A percentile compares a stretch with the other conserved stretches of the same genome.
These are phyloP conservation scores for Platerodrilus igneus DNA, from an alignment of 2,888 invertebrate genomes.

Conservation along the genomic window DNA sequence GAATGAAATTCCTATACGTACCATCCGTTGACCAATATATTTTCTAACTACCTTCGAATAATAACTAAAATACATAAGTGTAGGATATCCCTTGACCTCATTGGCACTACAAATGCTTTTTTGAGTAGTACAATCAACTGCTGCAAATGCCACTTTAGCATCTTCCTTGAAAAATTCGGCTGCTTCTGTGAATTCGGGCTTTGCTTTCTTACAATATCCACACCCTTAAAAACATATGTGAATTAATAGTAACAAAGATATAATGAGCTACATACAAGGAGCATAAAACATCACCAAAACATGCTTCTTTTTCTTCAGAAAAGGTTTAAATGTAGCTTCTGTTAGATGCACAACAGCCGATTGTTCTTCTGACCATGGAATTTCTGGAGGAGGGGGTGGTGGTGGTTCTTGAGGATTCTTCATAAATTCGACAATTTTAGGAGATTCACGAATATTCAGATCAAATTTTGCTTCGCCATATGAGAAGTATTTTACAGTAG, in stretches of 20 bases:
- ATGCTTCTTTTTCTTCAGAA: slow-evolving; percentile 81
- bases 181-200: slow-evolving; percentile 74
- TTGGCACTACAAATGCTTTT: slow-evolving; percentile 61
- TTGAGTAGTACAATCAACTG: slow-evolving; percentile 72
- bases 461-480: slow-evolving; percentile 76
- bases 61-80: slow-evolving; percentile 80
- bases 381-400: slow-evolving; percentile 76
- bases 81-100: slow-evolving; percentile 79
- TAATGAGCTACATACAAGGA: slow-evolving; percentile 67
- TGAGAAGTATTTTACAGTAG: slow-evolving; percentile 73
- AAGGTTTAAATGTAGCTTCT: slow-evolving; percentile 65
- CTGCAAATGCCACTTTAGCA: slow-evolving; percentile 71
- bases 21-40: slow-evolving; percentile 73
- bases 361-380: slow-evolving; percentile 73
- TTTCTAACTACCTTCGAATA: slow-evolving; percentile 64
- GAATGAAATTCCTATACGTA: slow-evolving; percentile 38
- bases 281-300: slow-evolving; percentile 89
- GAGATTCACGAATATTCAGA: slow-evolving; percentile 69
- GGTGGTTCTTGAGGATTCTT: slow-evolving; percentile 76
- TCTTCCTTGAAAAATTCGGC: slow-evolving; percentile 73
- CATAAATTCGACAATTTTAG: slow-evolving; percentile 79
- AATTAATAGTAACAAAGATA: too few relatives aligned
- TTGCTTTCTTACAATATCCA: slow-evolving; percentile 83
- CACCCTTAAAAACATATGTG: slow-evolving; percentile 61
- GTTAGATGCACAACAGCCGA: slow-evolving; percentile 73